Evolutionary conservation across 2,797 vertebrate genomes (phyloP).

Genomic region (Telmatherina bonti): DNA sequence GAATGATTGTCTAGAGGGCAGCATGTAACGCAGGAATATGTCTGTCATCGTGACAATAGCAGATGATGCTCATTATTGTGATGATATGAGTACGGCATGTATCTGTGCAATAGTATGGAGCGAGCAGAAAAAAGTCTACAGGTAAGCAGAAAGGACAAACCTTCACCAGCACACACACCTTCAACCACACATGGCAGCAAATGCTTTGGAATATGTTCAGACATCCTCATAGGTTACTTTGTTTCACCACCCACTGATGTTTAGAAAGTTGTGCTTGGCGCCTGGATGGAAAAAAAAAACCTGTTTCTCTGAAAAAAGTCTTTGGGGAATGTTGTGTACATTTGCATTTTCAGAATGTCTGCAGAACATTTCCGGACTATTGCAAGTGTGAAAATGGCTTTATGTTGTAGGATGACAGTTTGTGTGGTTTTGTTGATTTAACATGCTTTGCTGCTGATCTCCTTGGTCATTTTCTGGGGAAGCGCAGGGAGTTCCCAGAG

Average conservation of each 20-base stretch:
- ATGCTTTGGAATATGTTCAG: not conserved
- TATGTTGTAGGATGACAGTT: not conserved
- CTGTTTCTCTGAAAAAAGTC: no score
- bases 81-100: no score
- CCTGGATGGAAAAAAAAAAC: not conserved
- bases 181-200: not conserved
- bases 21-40: no score
- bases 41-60: no score
- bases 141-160: not conserved
- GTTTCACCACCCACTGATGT: not conserved
- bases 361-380: no score
- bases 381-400: no score
- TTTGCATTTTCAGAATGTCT: no score
- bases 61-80: no score
- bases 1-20: no score
- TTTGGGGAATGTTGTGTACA: no score
- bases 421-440: not conserved
- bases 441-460: not conserved
- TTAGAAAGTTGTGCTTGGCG: not conserved
- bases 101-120: not conserved
- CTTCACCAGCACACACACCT: not conserved
- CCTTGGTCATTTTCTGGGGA: not conserved
- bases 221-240: not conserved
- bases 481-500: not conserved
- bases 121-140: not conserved